Evolutionary conservation across 2,797 vertebrate species (phyloP).

Genomic region (Paramormyrops hopkinsi): DNA sequence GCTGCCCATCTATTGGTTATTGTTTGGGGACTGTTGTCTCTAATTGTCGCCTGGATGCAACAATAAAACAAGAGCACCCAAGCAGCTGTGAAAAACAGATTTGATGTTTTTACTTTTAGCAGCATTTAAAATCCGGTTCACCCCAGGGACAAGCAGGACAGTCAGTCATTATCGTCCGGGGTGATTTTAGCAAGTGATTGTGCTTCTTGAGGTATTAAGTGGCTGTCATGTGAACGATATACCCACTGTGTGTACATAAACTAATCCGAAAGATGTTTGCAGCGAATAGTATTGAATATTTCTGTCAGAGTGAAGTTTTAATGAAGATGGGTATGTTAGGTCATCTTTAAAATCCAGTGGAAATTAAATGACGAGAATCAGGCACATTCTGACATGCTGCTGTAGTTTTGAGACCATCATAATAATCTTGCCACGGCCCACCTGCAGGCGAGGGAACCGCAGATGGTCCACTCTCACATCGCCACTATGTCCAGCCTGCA

Average conservation of each 20-base stretch:
- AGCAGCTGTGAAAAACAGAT: neutral
- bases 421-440: neutral
- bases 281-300: neutral
- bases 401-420: neutral
- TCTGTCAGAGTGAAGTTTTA: neutral
- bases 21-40: neutral
- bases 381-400: neutral
- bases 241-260: neutral
- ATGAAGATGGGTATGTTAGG: neutral
- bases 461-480: constrained; percentile 69
- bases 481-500: constrained; percentile 74
- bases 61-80: neutral
- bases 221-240: neutral
- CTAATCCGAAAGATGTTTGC: neutral
- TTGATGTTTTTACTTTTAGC: neutral
- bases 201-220: neutral
- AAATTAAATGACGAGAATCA: neutral
- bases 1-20: neutral
- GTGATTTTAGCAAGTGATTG: neutral
- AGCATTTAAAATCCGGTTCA: neutral
- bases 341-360: neutral
- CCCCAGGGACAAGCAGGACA: neutral
- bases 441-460: constrained; percentile 62
- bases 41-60: neutral
- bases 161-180: neutral